Conservation (phyloP, 2,113 vertebrate species). For the Aldabrachelys gigantea region DNA sequence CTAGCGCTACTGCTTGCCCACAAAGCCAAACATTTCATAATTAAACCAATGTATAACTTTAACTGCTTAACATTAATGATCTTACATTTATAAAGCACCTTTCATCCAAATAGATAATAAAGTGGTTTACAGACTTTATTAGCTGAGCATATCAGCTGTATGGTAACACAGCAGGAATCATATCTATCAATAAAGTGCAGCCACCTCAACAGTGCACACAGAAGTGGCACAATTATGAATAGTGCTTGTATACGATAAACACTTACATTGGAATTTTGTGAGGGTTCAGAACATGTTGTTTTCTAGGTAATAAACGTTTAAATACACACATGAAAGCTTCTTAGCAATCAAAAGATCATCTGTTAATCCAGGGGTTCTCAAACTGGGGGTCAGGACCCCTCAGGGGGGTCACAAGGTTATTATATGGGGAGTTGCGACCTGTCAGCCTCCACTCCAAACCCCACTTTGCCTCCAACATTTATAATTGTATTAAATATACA, state of each 20-base stretch:
- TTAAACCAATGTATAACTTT: neutral
- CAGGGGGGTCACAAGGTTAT: too few species aligned
- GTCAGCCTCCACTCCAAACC: too few species aligned
- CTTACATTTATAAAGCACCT: neutral
- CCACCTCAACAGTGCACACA: accelerated
- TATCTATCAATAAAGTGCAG: neutral
- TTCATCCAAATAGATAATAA: neutral
- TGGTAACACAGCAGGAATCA: neutral
- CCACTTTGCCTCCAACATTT: too few species aligned
- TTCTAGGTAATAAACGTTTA: neutral
- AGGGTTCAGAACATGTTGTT: neutral
- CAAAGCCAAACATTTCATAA: neutral
- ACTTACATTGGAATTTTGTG: neutral
- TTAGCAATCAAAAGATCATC: neutral
- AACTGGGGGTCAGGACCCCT: too few species aligned
- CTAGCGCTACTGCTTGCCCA: neutral
- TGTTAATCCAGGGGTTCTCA: neutral
- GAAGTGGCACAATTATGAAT: accelerated
- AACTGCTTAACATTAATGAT: neutral
- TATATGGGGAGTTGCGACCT: too few species aligned
- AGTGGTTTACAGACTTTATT: neutral
- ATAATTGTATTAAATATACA: too few species aligned
- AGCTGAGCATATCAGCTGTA: neutral
- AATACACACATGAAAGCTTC: neutral
- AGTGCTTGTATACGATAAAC: neutral